Conservation (phyloP, 1,140 invertebrate species). For the Asbolus verrucosus region DNA sequence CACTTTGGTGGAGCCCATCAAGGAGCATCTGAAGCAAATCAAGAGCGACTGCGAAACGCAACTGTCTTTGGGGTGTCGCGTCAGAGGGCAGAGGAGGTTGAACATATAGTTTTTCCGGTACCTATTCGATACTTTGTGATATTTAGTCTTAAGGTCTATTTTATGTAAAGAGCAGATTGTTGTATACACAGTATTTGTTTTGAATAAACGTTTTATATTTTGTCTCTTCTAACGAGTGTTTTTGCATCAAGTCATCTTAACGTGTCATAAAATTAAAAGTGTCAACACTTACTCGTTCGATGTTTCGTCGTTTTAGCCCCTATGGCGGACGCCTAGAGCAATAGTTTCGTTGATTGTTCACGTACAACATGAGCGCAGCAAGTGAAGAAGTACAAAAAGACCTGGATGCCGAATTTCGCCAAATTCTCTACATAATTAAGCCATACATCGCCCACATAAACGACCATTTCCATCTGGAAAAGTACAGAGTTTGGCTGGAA, state of each 20-base stretch:
- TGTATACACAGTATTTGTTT: neutral
- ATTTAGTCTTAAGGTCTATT: conserved; percentile 16
- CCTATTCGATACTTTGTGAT: conserved; percentile 16
- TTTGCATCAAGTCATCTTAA: neutral
- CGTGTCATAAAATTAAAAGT: conserved; percentile 22
- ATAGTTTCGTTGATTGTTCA: conserved; percentile 13
- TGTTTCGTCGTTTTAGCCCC: neutral
- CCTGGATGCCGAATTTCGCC: conserved; percentile 62
- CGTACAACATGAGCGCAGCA: neutral
- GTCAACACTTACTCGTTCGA: conserved; percentile 21
- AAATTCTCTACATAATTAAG: conserved; percentile 55
- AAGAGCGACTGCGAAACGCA: conserved; percentile 67
- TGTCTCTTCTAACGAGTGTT: conserved; percentile 1
- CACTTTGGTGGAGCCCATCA: conserved; percentile 69
- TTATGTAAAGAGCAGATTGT: conserved; percentile 11
- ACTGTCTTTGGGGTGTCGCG: conserved; percentile 62
- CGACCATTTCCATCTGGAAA: conserved; percentile 48
- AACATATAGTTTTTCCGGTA: conserved; percentile 48
- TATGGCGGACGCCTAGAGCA: conserved; percentile 4
- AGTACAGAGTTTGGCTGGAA: conserved; percentile 62
- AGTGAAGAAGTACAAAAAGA: conserved; percentile 8
- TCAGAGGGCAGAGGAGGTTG: conserved; percentile 58
- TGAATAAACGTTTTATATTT: conserved; percentile 32
- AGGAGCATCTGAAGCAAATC: conserved; percentile 66
- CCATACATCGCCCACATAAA: conserved; percentile 58